phyloP scores from a whole-genome alignment of 2,113 vertebrate species.

The Paramisgurnus dabryanus region DNA sequence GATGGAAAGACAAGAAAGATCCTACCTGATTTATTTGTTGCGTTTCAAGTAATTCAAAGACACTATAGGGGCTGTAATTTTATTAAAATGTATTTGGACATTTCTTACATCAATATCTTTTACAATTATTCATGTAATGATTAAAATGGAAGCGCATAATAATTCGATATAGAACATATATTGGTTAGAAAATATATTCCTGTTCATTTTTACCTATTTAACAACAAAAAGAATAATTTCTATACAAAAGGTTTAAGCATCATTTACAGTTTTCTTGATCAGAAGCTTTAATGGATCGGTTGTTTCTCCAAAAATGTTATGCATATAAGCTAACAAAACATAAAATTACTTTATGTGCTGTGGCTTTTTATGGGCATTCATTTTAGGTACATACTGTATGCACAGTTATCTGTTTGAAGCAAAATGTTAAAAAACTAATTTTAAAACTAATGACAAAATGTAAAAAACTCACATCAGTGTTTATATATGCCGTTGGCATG shows the following conservation, averaged over 20 bases:
- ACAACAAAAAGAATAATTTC: constrained; percentile 46
- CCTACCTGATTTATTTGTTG: not conserved
- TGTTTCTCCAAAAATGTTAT: constrained; percentile 22
- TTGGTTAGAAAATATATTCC: constrained; percentile 56
- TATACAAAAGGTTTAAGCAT: constrained; percentile 44
- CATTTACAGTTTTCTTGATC: constrained; percentile 35
- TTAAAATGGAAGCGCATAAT: constrained; percentile 53
- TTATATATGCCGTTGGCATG: not conserved
- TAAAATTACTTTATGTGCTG: not conserved
- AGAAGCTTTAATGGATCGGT: constrained; percentile 7
- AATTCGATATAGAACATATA: constrained; percentile 51
- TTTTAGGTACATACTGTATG: constrained; percentile 8
- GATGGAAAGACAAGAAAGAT: not conserved
- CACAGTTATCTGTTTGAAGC: not conserved
- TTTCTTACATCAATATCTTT: constrained; percentile 53
- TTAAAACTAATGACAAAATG: constrained; percentile 19
- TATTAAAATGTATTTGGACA: constrained; percentile 56
- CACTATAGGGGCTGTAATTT: constrained; percentile 48
- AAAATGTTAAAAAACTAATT: too few relatives aligned
- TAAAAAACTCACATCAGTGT: constrained; percentile 1
- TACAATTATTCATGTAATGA: constrained; percentile 53
- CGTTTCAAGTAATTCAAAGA: not conserved
- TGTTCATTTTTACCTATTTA: constrained; percentile 11
- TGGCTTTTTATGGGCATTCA: constrained; percentile 9
- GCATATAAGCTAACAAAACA: constrained; percentile 16